Evolutionary conservation across 2,797 vertebrate genomes (phyloP).

Genomic region (Remorina albescens): DNA sequence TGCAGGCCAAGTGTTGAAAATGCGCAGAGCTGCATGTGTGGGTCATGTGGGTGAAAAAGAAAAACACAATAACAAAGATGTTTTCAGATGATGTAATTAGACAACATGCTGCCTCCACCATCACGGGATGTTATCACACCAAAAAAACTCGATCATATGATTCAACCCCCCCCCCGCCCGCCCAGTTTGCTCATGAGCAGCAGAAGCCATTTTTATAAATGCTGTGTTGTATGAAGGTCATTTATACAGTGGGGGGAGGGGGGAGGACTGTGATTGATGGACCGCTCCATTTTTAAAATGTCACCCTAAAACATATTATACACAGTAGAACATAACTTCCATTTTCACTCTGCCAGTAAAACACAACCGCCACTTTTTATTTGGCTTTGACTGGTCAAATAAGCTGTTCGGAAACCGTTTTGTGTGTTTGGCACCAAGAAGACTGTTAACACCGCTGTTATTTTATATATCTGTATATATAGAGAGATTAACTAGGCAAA

Average conservation of each 20-base stretch:
- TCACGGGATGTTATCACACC: conserved; percentile 25
- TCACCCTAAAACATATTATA: conserved; percentile 16
- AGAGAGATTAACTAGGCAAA: too few species aligned
- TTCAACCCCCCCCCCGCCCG: background rate
- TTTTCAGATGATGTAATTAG: conserved; percentile 30
- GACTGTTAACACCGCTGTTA: background rate
- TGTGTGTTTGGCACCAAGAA: conserved; percentile 10
- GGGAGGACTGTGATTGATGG: conserved; percentile 6
- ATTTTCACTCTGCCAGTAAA: conserved; percentile 24
- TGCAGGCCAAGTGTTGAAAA: background rate
- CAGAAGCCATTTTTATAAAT: background rate
- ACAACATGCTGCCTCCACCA: conserved; percentile 1
- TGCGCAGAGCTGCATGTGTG: background rate
- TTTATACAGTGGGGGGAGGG: background rate
- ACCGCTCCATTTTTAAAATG: conserved; percentile 16
- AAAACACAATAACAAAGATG: too few species aligned
- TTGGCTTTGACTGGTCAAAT: conserved; percentile 14
- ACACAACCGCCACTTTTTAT: conserved; percentile 12
- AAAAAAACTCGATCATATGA: conserved; percentile 42
- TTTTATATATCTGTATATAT: background rate
- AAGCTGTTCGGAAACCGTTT: background rate
- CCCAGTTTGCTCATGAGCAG: background rate
- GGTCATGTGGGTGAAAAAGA: conserved; percentile 1
- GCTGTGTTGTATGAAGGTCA: background rate
- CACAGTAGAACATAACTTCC: background rate